Conservation (phyloP, 1,140 invertebrate species). For the Zaprionus nigranus region DNA sequence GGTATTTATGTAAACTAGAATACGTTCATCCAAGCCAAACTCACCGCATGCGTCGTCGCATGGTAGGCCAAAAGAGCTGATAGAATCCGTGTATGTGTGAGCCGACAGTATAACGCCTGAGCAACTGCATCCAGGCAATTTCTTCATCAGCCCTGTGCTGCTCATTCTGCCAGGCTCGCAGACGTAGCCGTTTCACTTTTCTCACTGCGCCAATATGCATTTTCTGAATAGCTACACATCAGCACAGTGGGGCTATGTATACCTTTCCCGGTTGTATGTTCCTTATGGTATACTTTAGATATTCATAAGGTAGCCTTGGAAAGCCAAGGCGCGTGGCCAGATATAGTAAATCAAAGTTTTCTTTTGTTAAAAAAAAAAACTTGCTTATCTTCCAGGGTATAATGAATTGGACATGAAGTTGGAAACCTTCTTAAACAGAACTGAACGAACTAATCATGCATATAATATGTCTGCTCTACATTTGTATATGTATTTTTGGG, state of each 20-base stretch:
- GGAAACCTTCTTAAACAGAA: neutral
- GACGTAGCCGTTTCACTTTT: slow-evolving; percentile 1
- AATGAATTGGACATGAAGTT: neutral
- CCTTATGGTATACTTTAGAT: neutral
- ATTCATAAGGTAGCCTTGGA: neutral
- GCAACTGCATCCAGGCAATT: slow-evolving; percentile 45
- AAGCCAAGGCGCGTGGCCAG: neutral
- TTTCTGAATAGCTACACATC: slow-evolving; percentile 3
- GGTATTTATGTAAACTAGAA: too few species aligned
- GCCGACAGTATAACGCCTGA: slow-evolving; percentile 44
- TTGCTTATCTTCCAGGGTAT: neutral
- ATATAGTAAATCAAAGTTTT: neutral
- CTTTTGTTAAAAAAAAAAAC: neutral
- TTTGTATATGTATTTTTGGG: too few species aligned
- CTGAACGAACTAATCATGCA: too few species aligned
- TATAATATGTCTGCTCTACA: too few species aligned
- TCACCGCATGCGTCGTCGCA: slow-evolving; percentile 67
- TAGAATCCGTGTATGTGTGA: slow-evolving; percentile 66
- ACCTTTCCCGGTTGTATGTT: neutral
- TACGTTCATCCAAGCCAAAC: neutral
- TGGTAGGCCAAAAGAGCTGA: slow-evolving; percentile 59
- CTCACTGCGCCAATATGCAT: slow-evolving; percentile 34
- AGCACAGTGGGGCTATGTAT: slow-evolving; percentile 38
- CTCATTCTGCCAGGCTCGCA: slow-evolving; percentile 12
- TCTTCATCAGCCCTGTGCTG: neutral